Evolutionary conservation across 1,140 invertebrate genomes (phyloP), one percentile per base, ranked within the genome.

Genomic region (Hormaphis cornu): DNA sequence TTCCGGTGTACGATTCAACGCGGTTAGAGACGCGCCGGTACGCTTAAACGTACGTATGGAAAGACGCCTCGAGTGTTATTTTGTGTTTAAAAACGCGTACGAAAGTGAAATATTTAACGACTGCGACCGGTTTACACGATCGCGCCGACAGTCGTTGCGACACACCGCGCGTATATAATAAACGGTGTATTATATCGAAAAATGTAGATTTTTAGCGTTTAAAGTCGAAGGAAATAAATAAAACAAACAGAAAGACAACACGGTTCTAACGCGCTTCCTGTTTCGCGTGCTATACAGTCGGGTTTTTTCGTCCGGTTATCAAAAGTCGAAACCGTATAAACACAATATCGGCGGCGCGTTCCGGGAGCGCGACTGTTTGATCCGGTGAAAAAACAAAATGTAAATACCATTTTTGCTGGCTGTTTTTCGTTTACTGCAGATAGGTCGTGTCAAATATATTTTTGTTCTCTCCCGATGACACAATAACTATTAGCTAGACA

Each of bases 61-160:
- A n/a, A n/a, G 42, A 48, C 44, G 42, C 48, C 48, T 44, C 40
- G 59, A 28, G 30, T 33, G 59, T 26, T 3, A 30, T 22, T 48
- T 48, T 59, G n/a, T 22, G 46, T 50, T 2, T 46, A n/a, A 14
- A 8, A 14, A 12, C 20, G 10, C 48, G 61, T 50, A 46, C 61
- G 61, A 66, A 66, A 66, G 61, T 66, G 42, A 44, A 48, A 48
- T n/a, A 44, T 44, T 46, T 61, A 44, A 61, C 26, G 58, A 28
- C 24, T 22, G 28, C 61, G 35, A 66, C 61, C 61, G 61, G 61
- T 66, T 66, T 63, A 30, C 44, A 50, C 12, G 6, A 7, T 6
- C 18, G 8, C n/a, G n/a, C n/a, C 28, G 10, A 12, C n/a, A 30
- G 44, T 50, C 35, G 18, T 22, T 66, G 61, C 61, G 22, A 66